These are phyloP conservation scores for Spicauda simplicius DNA, from an alignment of 2,888 invertebrate genomes.

Conservation along the genomic window DNA sequence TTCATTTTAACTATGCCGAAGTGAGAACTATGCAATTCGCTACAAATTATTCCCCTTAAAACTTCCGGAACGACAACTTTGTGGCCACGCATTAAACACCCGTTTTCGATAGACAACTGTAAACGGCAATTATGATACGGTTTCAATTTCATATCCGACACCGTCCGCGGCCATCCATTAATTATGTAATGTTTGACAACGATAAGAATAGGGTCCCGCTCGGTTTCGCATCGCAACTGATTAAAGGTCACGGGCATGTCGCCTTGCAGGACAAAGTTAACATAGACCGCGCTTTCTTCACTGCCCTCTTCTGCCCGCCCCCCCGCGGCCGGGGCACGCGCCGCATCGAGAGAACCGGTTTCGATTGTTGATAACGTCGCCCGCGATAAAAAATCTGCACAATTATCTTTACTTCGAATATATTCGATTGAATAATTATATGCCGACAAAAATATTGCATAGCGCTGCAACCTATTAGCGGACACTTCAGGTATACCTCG, in stretches of 20 bases:
- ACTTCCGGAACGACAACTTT: too few relatives aligned
- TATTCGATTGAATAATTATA: slow-evolving; percentile 46
- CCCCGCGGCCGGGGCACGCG: slow-evolving; percentile 1
- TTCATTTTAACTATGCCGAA: too few relatives aligned
- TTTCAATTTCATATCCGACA: slow-evolving; percentile 18
- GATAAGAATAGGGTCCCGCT: slow-evolving; percentile 13
- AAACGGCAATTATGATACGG: too few relatives aligned
- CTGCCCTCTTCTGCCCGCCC: neutral
- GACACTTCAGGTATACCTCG: slow-evolving; percentile 37
- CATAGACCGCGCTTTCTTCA: slow-evolving; percentile 36
- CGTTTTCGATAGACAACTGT: too few relatives aligned
- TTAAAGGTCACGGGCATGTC: slow-evolving; percentile 29
- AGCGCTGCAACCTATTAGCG: slow-evolving; percentile 44
- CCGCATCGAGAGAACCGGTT: neutral
- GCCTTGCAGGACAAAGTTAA: slow-evolving; percentile 34
- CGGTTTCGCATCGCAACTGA: slow-evolving; percentile 31
- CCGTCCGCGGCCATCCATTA: slow-evolving; percentile 41
- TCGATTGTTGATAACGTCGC: slow-evolving; percentile 9
- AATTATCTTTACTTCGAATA: slow-evolving; percentile 36
- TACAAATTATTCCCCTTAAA: too few relatives aligned
- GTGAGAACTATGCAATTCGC: too few relatives aligned
- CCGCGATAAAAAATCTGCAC: slow-evolving; percentile 41
- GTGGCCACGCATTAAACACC: too few relatives aligned
- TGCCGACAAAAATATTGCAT: too few relatives aligned
- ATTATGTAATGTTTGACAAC: too few relatives aligned